These are phyloP conservation scores for Cheilosia impressa DNA, from an alignment of 2,888 invertebrate genomes.

Conservation along the genomic window DNA sequence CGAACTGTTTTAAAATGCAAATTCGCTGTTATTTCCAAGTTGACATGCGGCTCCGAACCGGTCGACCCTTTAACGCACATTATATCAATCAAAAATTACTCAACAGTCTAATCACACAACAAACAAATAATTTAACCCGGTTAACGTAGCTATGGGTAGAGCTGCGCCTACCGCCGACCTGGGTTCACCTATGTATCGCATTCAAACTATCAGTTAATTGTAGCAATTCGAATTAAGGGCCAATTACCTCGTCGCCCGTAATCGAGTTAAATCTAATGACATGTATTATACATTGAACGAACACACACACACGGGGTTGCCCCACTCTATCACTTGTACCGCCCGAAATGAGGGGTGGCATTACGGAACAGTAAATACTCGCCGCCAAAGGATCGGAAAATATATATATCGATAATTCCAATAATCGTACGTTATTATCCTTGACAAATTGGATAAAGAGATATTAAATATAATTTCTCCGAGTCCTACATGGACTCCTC, in stretches of 20 bases:
- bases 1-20: constrained; percentile 17
- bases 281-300: not conserved
- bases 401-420: constrained; percentile 36
- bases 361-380: not conserved
- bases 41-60: not conserved
- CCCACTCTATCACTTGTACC: not conserved
- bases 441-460: constrained; percentile 66
- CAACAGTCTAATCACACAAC: constrained; percentile 38
- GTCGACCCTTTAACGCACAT: constrained; percentile 24
- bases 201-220: constrained; percentile 65
- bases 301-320: not conserved
- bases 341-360: not conserved
- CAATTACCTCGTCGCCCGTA: constrained; percentile 47
- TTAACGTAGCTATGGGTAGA: not conserved
- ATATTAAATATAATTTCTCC: constrained; percentile 48
- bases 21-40: not conserved
- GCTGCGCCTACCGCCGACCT: not conserved
- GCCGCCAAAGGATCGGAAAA: not conserved
- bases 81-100: constrained; percentile 50
- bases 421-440: constrained; percentile 57
- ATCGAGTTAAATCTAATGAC: constrained; percentile 63
- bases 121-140: constrained; percentile 36
- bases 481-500: not conserved
- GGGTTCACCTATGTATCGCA: constrained; percentile 25
- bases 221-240: constrained; percentile 58